These are phyloP conservation scores for Dendrolimus pini DNA, from an alignment of 2,888 invertebrate species.

Conservation along the genomic window DNA sequence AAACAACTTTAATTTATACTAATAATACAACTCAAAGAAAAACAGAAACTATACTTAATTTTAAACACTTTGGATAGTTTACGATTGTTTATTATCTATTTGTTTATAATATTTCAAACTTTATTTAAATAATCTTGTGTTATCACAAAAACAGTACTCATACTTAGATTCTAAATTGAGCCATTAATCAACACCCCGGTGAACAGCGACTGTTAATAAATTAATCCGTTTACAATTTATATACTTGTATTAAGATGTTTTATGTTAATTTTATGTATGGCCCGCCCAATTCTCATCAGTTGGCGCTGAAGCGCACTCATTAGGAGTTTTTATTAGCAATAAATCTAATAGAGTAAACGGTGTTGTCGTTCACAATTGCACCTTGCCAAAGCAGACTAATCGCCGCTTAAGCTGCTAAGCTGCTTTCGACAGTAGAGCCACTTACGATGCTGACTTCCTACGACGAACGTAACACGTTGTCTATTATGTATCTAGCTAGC, in stretches of 20 bases:
- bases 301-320: slow-evolving; percentile 39
- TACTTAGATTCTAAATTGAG: slow-evolving; percentile 23
- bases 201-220: slow-evolving; percentile 48
- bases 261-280: slow-evolving; percentile 65
- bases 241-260: slow-evolving; percentile 53
- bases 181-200: slow-evolving; percentile 37
- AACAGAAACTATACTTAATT: too few relatives aligned
- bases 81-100: too few relatives aligned
- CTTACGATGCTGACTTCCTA: slow-evolving; percentile 9
- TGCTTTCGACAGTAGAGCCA: slow-evolving; percentile 12
- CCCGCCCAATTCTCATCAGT: slow-evolving; percentile 44
- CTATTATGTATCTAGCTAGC: slow-evolving; percentile 4
- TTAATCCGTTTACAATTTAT: slow-evolving; percentile 52
- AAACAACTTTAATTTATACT: too few relatives aligned
- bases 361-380: slow-evolving; percentile 34
- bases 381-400: slow-evolving; percentile 34
- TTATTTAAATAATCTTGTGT: not conserved
- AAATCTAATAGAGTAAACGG: slow-evolving; percentile 50
- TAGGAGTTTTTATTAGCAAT: slow-evolving; percentile 55
- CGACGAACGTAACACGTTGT: slow-evolving; percentile 9
- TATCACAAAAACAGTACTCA: not conserved
- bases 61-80: too few relatives aligned
- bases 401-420: slow-evolving; percentile 28
- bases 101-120: too few relatives aligned
- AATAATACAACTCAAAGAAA: too few relatives aligned